A percentile compares a stretch with the other conserved stretches of the same genome.
phyloP scores from a whole-genome alignment of 1,140 invertebrate genomes.

The Stegodyphus dumicola region DNA sequence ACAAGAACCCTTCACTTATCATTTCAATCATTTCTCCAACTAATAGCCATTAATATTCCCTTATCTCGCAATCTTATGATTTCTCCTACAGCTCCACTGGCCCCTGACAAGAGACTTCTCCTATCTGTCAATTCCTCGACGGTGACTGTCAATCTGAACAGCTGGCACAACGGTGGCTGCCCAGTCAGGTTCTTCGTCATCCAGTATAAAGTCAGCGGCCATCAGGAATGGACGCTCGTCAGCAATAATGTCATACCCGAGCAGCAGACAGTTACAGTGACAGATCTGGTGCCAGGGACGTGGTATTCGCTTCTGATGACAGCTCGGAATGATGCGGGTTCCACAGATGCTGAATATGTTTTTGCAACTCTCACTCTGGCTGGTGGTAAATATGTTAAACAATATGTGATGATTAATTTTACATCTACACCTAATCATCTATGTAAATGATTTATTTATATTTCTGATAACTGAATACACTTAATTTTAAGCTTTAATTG shows the following conservation, averaged over 20 bases:
- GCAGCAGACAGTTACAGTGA: conserved; percentile 63
- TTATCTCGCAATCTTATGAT: too few species aligned
- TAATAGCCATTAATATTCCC: too few species aligned
- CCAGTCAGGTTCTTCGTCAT: conserved; percentile 72
- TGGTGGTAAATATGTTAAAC: conserved; percentile 68
- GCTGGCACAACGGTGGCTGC: conserved; percentile 73
- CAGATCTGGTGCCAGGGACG: conserved; percentile 82
- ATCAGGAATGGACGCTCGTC: conserved; percentile 78
- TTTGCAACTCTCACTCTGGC: conserved; percentile 75
- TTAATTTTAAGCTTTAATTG: too few species aligned
- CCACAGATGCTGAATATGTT: conserved; percentile 84
- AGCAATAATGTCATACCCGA: conserved; percentile 85
- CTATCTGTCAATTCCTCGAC: conserved; percentile 68
- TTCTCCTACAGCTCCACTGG: conserved; percentile 61
- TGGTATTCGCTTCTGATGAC: conserved; percentile 87
- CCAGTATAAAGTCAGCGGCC: conserved; percentile 66
- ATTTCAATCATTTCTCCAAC: too few species aligned
- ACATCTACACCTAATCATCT: too few species aligned
- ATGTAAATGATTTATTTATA: too few species aligned
- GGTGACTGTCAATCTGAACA: conserved; percentile 69
- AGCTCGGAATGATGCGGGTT: conserved; percentile 92
- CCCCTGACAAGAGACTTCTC: conserved; percentile 62
- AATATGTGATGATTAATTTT: too few species aligned
- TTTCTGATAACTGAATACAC: too few species aligned
- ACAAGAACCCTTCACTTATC: too few species aligned